These are phyloP conservation scores for Proales similis DNA, from an alignment of 1,140 invertebrate genomes.

Conservation along the genomic window DNA sequence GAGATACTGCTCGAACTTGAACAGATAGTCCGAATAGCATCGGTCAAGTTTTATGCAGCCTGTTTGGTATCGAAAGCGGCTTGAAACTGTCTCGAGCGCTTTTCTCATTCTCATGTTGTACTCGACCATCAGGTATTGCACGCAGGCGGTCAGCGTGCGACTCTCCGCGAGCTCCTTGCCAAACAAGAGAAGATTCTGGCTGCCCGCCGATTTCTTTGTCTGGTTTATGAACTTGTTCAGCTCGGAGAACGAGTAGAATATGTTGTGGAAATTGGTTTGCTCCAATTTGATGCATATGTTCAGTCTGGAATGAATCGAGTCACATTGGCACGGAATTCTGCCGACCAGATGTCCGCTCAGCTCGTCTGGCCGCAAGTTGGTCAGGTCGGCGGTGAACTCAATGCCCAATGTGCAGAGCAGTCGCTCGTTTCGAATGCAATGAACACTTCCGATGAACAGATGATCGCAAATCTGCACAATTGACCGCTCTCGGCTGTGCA, in stretches of 20 bases:
- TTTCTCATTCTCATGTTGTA: constrained; percentile 18
- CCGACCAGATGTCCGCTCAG: background rate
- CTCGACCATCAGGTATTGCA: constrained; percentile 36
- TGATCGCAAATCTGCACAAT: constrained; percentile 12
- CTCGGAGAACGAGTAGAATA: constrained; percentile 25
- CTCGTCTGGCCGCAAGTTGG: constrained; percentile 22
- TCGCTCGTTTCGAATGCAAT: constrained; percentile 10
- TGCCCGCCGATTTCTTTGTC: background rate
- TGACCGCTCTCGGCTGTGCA: no score
- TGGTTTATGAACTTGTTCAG: constrained; percentile 28
- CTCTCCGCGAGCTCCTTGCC: background rate
- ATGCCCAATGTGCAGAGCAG: constrained; percentile 28
- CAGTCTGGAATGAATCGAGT: constrained; percentile 13
- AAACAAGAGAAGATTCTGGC: constrained; percentile 6
- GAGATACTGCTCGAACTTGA: constrained; percentile 18
- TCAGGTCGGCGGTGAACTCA: constrained; percentile 26
- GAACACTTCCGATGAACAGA: constrained; percentile 17
- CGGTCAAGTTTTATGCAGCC: background rate
- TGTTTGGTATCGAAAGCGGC: no score
- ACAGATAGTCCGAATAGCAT: constrained; percentile 14
- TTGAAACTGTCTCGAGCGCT: background rate
- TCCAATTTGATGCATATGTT: constrained; percentile 4
- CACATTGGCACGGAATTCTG: constrained; percentile 25
- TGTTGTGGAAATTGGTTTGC: constrained; percentile 6
- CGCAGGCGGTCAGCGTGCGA: constrained; percentile 2